Conservation (phyloP, 2,797 vertebrate species). For the Sebastes baramenuke region DNA sequence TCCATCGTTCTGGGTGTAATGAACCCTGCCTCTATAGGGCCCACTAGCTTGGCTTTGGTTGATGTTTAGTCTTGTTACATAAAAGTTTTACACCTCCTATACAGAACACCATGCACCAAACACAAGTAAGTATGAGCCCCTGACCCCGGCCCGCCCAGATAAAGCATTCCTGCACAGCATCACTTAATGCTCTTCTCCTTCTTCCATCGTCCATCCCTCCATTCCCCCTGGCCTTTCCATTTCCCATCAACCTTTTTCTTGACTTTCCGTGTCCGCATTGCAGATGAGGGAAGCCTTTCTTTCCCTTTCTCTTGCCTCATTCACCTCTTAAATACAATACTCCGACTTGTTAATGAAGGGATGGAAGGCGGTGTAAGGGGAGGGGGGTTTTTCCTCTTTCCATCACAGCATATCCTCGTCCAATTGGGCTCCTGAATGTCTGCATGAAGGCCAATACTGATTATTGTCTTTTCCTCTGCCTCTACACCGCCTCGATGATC, state of each 20-base stretch:
- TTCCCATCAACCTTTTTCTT: conserved; percentile 27
- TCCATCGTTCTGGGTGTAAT: background rate
- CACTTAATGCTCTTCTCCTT: background rate
- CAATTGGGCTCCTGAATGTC: conserved; percentile 57
- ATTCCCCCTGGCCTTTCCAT: conserved; percentile 2
- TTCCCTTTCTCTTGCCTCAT: conserved; percentile 31
- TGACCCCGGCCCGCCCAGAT: background rate
- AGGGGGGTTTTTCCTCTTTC: conserved; percentile 54
- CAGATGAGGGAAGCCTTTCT: conserved; percentile 48
- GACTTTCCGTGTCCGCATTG: conserved; percentile 44
- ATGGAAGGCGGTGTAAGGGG: conserved; percentile 16
- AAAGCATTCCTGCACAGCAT: conserved; percentile 19
- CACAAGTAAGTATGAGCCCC: background rate
- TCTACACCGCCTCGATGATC: conserved; percentile 21
- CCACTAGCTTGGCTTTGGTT: background rate
- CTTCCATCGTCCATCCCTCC: background rate
- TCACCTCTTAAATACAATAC: conserved; percentile 45
- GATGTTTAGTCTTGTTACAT: background rate
- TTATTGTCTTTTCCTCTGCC: conserved; percentile 56
- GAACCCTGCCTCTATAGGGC: background rate
- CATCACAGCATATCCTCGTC: conserved; percentile 52
- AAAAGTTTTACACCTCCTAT: background rate
- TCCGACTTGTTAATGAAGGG: conserved; percentile 48
- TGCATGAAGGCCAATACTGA: conserved; percentile 30
- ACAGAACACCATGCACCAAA: background rate